phyloP scores from a whole-genome alignment of 64 coral and sea anemone genomes.

The Acropora tenuis region DNA sequence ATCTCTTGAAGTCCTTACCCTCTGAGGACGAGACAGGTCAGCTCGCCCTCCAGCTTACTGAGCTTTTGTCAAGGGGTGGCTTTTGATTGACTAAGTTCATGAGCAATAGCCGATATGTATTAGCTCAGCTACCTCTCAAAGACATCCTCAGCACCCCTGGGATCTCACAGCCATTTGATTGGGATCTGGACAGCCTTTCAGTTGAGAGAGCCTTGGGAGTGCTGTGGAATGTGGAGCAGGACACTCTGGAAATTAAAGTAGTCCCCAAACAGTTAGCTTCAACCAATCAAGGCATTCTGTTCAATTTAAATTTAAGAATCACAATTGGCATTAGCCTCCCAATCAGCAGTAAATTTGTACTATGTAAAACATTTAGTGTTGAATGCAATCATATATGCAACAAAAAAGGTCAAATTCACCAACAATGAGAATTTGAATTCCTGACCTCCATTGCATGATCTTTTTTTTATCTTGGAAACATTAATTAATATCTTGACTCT shows the following conservation, averaged over 20 bases:
- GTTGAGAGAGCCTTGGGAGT: conserved; percentile 38
- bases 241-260: conserved; percentile 18
- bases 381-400: too few species aligned
- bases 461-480: too few species aligned
- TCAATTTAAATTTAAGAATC: too few species aligned
- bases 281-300: background rate
- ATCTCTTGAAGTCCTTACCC: conserved; percentile 25
- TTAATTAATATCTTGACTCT: too few species aligned
- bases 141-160: conserved; percentile 2
- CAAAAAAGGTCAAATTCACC: too few species aligned
- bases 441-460: too few species aligned
- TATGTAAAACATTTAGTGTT: too few species aligned
- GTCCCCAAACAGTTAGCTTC: background rate
- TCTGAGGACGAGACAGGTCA: conserved; percentile 34
- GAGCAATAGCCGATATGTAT: conserved; percentile 19
- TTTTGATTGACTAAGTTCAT: conserved; percentile 48
- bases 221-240: conserved; percentile 29
- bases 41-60: conserved; percentile 10
- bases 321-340: too few species aligned
- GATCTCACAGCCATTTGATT: background rate
- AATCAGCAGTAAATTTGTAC: too few species aligned
- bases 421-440: too few species aligned
- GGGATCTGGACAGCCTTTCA: conserved; percentile 5
- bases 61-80: conserved; percentile 27
- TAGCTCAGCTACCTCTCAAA: background rate